phyloP scores from a whole-genome alignment of 2,888 invertebrate genomes.

The Melangyna quadrimaculata region DNA sequence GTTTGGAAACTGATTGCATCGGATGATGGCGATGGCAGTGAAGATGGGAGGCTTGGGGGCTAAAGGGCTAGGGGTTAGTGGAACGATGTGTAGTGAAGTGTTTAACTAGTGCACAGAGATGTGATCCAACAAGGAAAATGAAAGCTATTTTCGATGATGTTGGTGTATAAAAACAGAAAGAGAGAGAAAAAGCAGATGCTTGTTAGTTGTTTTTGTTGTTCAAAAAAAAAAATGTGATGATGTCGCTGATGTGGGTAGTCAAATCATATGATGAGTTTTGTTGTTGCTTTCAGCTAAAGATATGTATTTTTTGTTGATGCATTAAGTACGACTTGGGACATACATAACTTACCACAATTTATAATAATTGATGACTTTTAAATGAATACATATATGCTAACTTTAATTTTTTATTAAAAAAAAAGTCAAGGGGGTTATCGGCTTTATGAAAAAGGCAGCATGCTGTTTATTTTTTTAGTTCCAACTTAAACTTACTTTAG shows the following conservation, averaged over 20 bases:
- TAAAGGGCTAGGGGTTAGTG: slow-evolving; percentile 28
- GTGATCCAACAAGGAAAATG: slow-evolving; percentile 65
- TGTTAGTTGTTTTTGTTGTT: slow-evolving; percentile 12
- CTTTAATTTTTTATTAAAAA: not conserved
- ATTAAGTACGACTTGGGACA: not conserved
- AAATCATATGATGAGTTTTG: slow-evolving; percentile 60
- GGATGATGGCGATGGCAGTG: slow-evolving; percentile 32
- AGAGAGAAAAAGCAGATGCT: not conserved
- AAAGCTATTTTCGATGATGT: slow-evolving; percentile 60
- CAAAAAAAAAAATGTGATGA: slow-evolving; percentile 3
- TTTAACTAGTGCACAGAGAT: slow-evolving; percentile 69
- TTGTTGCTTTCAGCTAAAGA: slow-evolving; percentile 34
- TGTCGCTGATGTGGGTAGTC: slow-evolving; percentile 27
- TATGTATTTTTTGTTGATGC: not conserved
- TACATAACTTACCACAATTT: not conserved
- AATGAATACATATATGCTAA: not conserved
- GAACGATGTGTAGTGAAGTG: slow-evolving; percentile 59
- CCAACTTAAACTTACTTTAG: no score
- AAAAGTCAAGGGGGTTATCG: not conserved
- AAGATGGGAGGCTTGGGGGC: not conserved
- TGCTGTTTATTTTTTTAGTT: no score
- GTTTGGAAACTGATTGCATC: slow-evolving; percentile 68
- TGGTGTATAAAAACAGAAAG: slow-evolving; percentile 5
- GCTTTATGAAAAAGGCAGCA: no score
- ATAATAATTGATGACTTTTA: not conserved